A percentile compares a stretch with the other conserved stretches of the same genome.
These are phyloP conservation scores for Idaea straminata DNA, from an alignment of 2,888 invertebrate genomes.

Conservation along the genomic window DNA sequence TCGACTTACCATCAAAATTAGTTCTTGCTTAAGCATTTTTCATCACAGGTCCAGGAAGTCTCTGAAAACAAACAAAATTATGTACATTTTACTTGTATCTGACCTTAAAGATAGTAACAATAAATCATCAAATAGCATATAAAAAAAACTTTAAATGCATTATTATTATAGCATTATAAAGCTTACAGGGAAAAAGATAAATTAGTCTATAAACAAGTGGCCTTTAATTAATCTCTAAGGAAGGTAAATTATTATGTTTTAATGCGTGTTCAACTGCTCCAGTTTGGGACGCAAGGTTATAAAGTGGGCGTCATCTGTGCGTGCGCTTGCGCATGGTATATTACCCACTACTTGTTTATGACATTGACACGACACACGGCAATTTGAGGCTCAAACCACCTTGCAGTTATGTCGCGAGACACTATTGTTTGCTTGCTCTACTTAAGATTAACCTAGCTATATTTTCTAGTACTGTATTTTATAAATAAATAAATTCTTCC, in stretches of 20 bases:
- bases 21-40: constrained; percentile 70
- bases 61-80: constrained; percentile 39
- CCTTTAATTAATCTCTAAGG: constrained; percentile 1
- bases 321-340: constrained; percentile 19
- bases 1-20: constrained; percentile 64
- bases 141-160: neutral
- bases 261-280: constrained; percentile 45
- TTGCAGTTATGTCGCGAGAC: constrained; percentile 34
- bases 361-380: constrained; percentile 45
- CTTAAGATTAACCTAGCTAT: neutral
- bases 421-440: constrained; percentile 22
- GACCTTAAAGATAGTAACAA: neutral
- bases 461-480: constrained; percentile 4
- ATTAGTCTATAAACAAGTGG: constrained; percentile 22
- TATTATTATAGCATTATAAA: neutral
- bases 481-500: neutral
- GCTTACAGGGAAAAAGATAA: constrained; percentile 3
- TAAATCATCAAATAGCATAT: neutral
- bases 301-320: constrained; percentile 41
- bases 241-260: constrained; percentile 24
- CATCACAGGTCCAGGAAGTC: constrained; percentile 50
- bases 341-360: constrained; percentile 21
- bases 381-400: constrained; percentile 38
- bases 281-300: constrained; percentile 48
- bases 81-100: neutral